Evolutionary conservation across 2,797 vertebrate genomes (phyloP).

Genomic region (Sebastes iracundus): DNA sequence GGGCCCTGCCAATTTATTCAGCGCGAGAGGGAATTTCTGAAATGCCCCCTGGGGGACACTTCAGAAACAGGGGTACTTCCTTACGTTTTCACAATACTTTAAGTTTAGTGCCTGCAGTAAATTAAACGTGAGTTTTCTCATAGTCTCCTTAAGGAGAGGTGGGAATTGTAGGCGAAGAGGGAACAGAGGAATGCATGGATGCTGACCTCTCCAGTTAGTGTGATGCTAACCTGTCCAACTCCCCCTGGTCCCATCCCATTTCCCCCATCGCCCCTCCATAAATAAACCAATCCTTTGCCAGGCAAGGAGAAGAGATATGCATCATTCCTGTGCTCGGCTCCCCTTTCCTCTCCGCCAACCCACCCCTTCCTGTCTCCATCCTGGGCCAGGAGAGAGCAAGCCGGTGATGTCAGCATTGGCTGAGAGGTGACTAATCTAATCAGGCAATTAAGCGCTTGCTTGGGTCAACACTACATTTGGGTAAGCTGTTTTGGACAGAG

Average conservation of each 20-base stretch:
- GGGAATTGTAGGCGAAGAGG: neutral
- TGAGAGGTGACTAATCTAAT: slow-evolving; percentile 73
- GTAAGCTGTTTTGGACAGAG: slow-evolving; percentile 33
- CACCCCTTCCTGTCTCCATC: slow-evolving; percentile 39
- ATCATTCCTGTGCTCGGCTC: neutral
- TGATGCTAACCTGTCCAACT: slow-evolving; percentile 73
- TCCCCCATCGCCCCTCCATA: slow-evolving; percentile 50
- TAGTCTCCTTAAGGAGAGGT: neutral
- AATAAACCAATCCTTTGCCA: slow-evolving; percentile 55
- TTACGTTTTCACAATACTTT: slow-evolving; percentile 7
- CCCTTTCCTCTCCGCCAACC: neutral
- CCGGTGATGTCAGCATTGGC: slow-evolving; percentile 63
- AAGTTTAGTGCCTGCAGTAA: slow-evolving; percentile 28
- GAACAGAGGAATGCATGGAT: neutral
- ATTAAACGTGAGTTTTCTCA: slow-evolving; percentile 18
- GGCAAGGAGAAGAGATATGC: slow-evolving; percentile 34
- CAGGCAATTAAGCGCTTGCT: slow-evolving; percentile 70
- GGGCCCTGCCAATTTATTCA: slow-evolving; percentile 15
- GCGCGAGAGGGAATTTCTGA: slow-evolving; percentile 7
- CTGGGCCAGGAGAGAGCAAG: slow-evolving; percentile 15
- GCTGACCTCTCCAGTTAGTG: slow-evolving; percentile 69
- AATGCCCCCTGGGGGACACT: slow-evolving; percentile 23
- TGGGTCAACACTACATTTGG: slow-evolving; percentile 63
- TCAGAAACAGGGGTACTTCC: neutral
- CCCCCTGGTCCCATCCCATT: slow-evolving; percentile 43